Base-by-base conservation (phyloP, 2,888 invertebrate genomes). In the Biston stratarius region DNA sequence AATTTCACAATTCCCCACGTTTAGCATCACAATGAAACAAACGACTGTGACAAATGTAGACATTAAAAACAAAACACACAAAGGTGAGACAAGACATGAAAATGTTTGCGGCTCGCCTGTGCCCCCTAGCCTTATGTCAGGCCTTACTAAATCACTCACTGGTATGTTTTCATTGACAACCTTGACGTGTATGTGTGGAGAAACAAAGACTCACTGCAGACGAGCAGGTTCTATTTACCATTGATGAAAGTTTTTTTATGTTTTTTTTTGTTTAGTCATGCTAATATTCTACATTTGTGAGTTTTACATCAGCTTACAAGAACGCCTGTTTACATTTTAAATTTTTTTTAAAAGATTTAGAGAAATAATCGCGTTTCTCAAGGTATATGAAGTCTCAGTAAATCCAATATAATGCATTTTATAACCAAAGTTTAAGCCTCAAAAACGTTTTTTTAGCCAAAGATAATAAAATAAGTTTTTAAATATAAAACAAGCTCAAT, bases 61-160 rank as follows among this genome's bases (percentile, higher is more conserved):
- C 40, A 55, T 61, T 56, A 45, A 36, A 40, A 67, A 67, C 67
- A 62, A 62, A 62, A 49, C 62, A 61, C 48, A 56, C 48, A 61
- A 51, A 64, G 53, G 47, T 58, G 47, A 64, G 59, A 58, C 47
- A 44, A 48, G 63, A 15, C 51, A 45, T 52, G 49, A 49, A 53
- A 59, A 64, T 53, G 58, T 49, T 12, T 38, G 44, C 57, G 52
- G 52, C 52, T 38, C 64, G 33, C 14, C 47, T 10, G 48, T 60
- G 53, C 55, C 59, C 55, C 38, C 34, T 6, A 15, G 47, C 15
- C n/a, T 59, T 60, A 55, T 55, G 61, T 67, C 57, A 61, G 64
- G 71, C 72, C 64, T 73, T 70, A 73, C 69, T 73, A 73, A 77
- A 73, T 74, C 68, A 64, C 60, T 64, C 64, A 57, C 62, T 66